Conservation (phyloP, 2,888 invertebrate species). For the Drosophila demipolita region DNA sequence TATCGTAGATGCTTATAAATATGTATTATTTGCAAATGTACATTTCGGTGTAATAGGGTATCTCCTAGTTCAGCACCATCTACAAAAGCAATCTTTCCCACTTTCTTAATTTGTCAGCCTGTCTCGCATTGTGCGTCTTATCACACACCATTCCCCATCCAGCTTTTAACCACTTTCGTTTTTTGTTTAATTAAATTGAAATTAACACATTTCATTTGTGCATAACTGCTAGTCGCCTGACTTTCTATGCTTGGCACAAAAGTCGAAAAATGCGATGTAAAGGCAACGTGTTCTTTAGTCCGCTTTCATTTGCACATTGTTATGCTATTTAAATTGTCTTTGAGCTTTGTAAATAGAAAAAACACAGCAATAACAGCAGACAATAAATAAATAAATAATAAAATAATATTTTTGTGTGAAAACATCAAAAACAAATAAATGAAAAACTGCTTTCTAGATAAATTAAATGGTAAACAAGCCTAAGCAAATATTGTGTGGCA, state of each 20-base stretch:
- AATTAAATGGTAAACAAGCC: conserved; percentile 17
- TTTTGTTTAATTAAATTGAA: conserved; percentile 66
- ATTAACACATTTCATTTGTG: conserved; percentile 42
- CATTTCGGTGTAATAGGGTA: not conserved
- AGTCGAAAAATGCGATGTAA: conserved; percentile 14
- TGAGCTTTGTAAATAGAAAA: not conserved
- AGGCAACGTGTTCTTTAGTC: conserved; percentile 29
- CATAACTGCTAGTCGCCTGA: not conserved
- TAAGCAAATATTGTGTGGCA: conserved; percentile 19
- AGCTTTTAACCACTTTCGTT: conserved; percentile 8
- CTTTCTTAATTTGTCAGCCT: conserved; percentile 10
- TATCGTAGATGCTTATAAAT: not conserved
- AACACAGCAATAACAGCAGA: not conserved
- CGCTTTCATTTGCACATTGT: conserved; percentile 8
- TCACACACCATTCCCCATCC: not conserved
- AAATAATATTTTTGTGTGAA: not conserved
- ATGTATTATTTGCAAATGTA: not conserved
- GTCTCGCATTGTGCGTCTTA: conserved; percentile 11
- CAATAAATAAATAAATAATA: conserved; percentile 19
- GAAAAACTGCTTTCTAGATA: not conserved
- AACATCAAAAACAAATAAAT: conserved; percentile 2
- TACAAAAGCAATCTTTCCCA: not conserved
- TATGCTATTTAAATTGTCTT: conserved; percentile 15
- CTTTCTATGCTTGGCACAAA: conserved; percentile 2
- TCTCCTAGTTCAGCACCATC: too few species aligned